phyloP scores from a whole-genome alignment of 2,888 invertebrate species.

The Dynastes grantii region DNA sequence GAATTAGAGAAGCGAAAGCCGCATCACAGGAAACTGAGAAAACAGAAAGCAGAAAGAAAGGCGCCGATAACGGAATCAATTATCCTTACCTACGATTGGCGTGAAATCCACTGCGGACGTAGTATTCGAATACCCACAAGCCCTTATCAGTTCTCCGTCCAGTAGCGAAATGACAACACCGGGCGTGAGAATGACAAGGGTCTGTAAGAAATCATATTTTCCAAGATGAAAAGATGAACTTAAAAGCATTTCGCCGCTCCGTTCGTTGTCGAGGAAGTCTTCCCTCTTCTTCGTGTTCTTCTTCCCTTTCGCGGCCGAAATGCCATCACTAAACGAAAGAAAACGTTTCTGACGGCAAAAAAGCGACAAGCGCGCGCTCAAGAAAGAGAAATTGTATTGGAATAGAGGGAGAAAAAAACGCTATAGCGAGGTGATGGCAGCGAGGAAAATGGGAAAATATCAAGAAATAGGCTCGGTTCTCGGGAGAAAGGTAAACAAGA shows the following conservation, averaged over 20 bases:
- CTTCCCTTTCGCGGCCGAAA: neutral
- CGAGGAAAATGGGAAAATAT: slow-evolving; percentile 4
- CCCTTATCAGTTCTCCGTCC: slow-evolving; percentile 99
- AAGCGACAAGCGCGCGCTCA: neutral
- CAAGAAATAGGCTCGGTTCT: neutral
- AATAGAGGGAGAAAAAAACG: neutral
- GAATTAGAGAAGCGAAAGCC: neutral
- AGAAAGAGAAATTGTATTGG: slow-evolving; percentile 4
- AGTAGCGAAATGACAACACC: slow-evolving; percentile 86
- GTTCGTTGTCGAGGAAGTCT: slow-evolving; percentile 4
- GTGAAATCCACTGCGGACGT: slow-evolving; percentile 63
- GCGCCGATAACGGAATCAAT: slow-evolving; percentile 29
- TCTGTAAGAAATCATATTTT: slow-evolving; percentile 69
- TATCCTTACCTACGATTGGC: slow-evolving; percentile 42
- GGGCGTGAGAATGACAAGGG: slow-evolving; percentile 98
- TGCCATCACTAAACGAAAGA: neutral
- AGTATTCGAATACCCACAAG: slow-evolving; percentile 78
- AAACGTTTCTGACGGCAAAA: neutral
- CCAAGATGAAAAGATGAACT: slow-evolving; percentile 44
- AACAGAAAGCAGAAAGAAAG: neutral
- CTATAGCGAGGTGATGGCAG: neutral
- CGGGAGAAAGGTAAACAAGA: slow-evolving; percentile 27
- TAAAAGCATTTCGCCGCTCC: slow-evolving; percentile 32
- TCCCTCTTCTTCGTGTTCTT: neutral
- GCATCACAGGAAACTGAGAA: neutral